These are phyloP conservation scores for Cheirogaleus major DNA, from an alignment of 2,797 vertebrate genomes.

Conservation along the genomic window DNA sequence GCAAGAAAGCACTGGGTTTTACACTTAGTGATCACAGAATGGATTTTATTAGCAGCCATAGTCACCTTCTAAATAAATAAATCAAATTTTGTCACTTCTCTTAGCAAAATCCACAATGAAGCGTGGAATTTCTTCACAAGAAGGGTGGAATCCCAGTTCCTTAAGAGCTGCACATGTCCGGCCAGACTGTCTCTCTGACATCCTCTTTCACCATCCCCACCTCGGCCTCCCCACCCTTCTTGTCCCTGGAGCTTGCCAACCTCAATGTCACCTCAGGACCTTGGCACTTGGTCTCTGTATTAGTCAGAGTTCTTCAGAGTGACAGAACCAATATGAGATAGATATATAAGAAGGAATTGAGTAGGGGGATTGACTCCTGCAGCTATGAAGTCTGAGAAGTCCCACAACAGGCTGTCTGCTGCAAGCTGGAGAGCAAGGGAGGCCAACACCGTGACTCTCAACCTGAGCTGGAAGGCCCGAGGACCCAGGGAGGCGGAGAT, in stretches of 20 bases:
- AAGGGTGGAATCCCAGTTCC: neutral
- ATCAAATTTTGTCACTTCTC: neutral
- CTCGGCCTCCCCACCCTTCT: neutral
- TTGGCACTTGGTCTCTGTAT: neutral
- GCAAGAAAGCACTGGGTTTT: neutral
- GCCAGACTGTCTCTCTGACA: neutral
- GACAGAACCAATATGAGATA: neutral
- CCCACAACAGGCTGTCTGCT: neutral
- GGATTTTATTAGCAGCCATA: neutral
- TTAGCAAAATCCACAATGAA: neutral
- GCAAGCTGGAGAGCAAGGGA: neutral
- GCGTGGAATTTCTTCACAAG: neutral
- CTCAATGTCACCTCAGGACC: neutral
- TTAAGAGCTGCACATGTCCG: fast-evolving
- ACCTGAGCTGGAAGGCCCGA: neutral
- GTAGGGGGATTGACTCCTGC: neutral
- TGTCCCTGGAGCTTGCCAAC: too few species aligned
- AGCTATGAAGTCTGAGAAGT: neutral
- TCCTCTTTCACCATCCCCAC: neutral
- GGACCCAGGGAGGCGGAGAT: neutral
- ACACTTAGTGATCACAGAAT: neutral
- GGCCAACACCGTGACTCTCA: neutral
- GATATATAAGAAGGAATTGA: neutral
- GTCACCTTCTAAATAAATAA: neutral
- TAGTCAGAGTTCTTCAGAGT: neutral